These are phyloP conservation scores for Crotalus helleri DNA, from an alignment of 2,113 vertebrate species.

Conservation along the genomic window DNA sequence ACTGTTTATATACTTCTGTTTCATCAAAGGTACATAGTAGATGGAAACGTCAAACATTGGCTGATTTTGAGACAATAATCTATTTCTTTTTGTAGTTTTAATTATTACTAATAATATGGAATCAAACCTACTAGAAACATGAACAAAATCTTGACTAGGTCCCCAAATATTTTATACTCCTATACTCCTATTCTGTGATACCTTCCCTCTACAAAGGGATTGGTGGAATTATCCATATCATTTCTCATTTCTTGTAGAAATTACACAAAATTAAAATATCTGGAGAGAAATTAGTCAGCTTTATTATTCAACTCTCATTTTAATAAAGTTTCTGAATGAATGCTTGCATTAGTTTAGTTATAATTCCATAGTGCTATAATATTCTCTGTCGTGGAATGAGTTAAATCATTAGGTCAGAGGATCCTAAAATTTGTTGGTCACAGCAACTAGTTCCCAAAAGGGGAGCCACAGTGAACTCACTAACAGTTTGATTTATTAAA, in stretches of 20 bases:
- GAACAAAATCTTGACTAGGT: constrained; percentile 8
- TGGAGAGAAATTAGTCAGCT: neutral
- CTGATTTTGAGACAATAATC: constrained; percentile 31
- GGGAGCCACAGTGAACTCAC: neutral
- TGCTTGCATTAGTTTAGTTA: neutral
- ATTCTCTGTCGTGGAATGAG: neutral
- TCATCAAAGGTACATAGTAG: constrained; percentile 20
- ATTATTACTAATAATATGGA: constrained; percentile 32
- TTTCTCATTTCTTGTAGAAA: neutral
- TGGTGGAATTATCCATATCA: neutral
- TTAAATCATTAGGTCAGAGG: neutral
- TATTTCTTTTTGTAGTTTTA: constrained; percentile 26
- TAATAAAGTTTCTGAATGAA: neutral
- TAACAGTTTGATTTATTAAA: neutral
- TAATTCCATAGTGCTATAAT: neutral
- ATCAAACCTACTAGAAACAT: neutral
- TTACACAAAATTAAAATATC: neutral
- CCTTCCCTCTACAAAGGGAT: neutral
- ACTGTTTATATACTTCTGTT: constrained; percentile 27
- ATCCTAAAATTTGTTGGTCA: neutral
- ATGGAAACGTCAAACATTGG: constrained; percentile 50
- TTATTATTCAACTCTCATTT: neutral
- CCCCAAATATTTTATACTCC: neutral
- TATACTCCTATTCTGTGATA: neutral
- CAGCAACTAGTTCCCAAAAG: neutral